These are phyloP conservation scores for Drosophila phalerata DNA, from an alignment of 2,888 invertebrate genomes.

Conservation along the genomic window DNA sequence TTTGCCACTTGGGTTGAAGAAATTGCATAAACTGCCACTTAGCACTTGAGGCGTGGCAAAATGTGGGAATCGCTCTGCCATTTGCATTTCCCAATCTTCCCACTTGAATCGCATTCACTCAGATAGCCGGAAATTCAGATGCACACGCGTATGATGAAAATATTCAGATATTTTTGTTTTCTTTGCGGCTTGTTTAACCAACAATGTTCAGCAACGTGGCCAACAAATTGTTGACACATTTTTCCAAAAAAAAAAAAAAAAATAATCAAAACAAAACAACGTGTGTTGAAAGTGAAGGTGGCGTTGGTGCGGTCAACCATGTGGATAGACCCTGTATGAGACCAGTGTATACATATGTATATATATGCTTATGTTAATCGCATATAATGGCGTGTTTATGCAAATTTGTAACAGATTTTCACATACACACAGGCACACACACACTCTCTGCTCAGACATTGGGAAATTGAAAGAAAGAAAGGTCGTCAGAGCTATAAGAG, in stretches of 20 bases:
- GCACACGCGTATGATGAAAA: slow-evolving; percentile 33
- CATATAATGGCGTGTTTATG: slow-evolving; percentile 69
- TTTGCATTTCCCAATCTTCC: slow-evolving; percentile 5
- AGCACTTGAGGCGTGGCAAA: slow-evolving; percentile 43
- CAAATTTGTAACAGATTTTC: slow-evolving; percentile 56
- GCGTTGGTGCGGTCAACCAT: slow-evolving; percentile 38
- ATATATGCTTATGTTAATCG: slow-evolving; percentile 63
- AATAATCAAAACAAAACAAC: slow-evolving; percentile 1
- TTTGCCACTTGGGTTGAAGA: slow-evolving; percentile 8
- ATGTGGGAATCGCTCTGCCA: slow-evolving; percentile 30
- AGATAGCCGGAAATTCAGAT: slow-evolving; percentile 52
- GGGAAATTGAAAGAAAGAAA: slow-evolving; percentile 36
- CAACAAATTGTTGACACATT: slow-evolving; percentile 56
- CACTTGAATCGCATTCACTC: slow-evolving; percentile 29
- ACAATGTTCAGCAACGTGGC: slow-evolving; percentile 11
- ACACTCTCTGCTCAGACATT: slow-evolving; percentile 5
- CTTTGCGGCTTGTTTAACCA: slow-evolving; percentile 31
- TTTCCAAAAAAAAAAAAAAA: slow-evolving; percentile 19
- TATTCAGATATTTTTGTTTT: slow-evolving; percentile 21
- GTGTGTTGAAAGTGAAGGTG: slow-evolving; percentile 59
- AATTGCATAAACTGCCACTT: slow-evolving; percentile 48
- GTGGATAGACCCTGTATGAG: slow-evolving; percentile 23
- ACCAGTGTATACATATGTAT: too few relatives aligned
- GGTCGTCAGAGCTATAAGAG: slow-evolving; percentile 20
- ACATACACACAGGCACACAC: slow-evolving; percentile 16